Conservation (phyloP, 1,140 invertebrate species). For the Penaeus japonicus region DNA sequence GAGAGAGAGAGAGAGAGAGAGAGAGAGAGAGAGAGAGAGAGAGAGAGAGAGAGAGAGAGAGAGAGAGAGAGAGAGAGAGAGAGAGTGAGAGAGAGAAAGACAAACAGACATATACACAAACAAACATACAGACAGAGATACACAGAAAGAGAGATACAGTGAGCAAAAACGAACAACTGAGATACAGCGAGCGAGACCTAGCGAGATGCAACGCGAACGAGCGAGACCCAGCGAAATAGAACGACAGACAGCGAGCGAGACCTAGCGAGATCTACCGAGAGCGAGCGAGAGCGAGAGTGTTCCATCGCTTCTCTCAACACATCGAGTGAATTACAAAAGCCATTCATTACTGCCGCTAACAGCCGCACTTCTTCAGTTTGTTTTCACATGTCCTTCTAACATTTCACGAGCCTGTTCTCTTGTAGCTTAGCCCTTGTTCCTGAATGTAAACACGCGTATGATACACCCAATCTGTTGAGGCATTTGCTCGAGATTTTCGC, state of each 20-base stretch:
- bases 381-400: conserved; percentile 25
- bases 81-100: no score
- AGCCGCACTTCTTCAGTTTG: conserved; percentile 1
- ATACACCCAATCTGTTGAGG: neutral
- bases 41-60: no score
- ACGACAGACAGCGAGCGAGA: neutral
- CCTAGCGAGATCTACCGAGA: neutral
- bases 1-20: no score
- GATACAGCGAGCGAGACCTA: no score
- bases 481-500: no score
- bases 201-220: no score
- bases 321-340: conserved; percentile 10
- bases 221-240: neutral
- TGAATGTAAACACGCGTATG: conserved; percentile 4
- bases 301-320: neutral
- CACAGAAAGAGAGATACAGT: no score
- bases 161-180: no score
- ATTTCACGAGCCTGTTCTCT: conserved; percentile 1
- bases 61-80: no score
- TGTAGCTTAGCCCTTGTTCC: neutral
- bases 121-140: no score
- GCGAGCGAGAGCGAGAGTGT: conserved; percentile 6
- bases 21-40: no score
- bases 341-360: conserved; percentile 25
- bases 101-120: no score